Conservation (phyloP, 2,888 invertebrate species). For the Macrosiphum euphorbiae region DNA sequence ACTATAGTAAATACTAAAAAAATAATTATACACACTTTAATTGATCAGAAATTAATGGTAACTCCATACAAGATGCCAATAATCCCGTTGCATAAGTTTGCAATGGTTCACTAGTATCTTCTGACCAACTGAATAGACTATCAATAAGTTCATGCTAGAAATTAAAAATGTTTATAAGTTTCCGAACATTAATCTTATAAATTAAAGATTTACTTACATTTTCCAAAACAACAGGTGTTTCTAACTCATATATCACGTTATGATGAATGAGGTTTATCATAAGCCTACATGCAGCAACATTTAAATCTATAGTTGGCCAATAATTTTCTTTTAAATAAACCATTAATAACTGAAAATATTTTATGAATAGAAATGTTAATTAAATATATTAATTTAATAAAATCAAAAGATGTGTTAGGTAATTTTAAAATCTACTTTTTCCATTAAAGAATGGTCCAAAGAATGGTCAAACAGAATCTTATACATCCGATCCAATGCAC, state of each 20-base stretch:
- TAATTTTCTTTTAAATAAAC: slow-evolving; percentile 91
- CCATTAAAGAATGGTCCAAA: too few species aligned
- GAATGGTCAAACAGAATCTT: slow-evolving; percentile 92
- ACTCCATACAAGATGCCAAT: slow-evolving; percentile 96
- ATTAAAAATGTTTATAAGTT: background rate
- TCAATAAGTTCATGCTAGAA: slow-evolving; percentile 80
- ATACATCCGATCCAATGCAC: slow-evolving; percentile 90
- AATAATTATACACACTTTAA: slow-evolving; percentile 74
- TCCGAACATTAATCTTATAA: background rate
- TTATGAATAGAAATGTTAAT: slow-evolving; percentile 40
- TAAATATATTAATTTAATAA: background rate
- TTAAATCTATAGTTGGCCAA: slow-evolving; percentile 81
- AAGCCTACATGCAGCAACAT: slow-evolving; percentile 89
- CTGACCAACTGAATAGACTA: slow-evolving; percentile 91
- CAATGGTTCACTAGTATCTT: slow-evolving; percentile 87
- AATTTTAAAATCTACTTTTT: slow-evolving; percentile 76
- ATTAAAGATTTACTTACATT: slow-evolving; percentile 70
- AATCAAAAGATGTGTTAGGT: background rate
- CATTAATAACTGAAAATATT: slow-evolving; percentile 81
- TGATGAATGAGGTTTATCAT: slow-evolving; percentile 80
- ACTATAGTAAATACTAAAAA: background rate
- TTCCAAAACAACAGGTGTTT: slow-evolving; percentile 94
- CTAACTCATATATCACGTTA: slow-evolving; percentile 85
- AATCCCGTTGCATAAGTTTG: slow-evolving; percentile 95
- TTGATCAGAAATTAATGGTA: slow-evolving; percentile 92